These are phyloP conservation scores for Lycia hirtaria DNA, from an alignment of 2,888 invertebrate genomes.

Conservation along the genomic window DNA sequence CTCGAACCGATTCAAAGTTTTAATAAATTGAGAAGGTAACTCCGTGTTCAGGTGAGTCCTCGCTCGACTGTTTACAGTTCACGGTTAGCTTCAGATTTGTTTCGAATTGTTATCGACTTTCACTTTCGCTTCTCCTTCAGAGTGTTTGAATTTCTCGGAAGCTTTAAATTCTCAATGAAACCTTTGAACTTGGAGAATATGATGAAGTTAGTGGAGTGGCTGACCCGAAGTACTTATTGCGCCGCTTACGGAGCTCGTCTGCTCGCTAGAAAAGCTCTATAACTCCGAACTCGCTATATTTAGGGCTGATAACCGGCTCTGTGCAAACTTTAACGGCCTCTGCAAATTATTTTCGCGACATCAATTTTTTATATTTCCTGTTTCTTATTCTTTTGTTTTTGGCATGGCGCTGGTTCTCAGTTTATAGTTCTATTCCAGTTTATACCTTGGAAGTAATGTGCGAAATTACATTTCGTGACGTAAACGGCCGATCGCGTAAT, in stretches of 20 bases:
- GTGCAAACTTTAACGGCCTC: conserved; percentile 51
- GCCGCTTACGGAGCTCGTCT: conserved; percentile 47
- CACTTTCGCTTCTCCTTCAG: neutral
- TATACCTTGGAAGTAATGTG: conserved; percentile 32
- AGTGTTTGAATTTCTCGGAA: conserved; percentile 9
- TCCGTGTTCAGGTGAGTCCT: conserved; percentile 29
- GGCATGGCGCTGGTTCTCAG: conserved; percentile 35
- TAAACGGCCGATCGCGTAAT: conserved; percentile 11
- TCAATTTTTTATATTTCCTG: conserved; percentile 56
- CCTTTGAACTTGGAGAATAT: conserved; percentile 7
- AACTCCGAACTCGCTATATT: conserved; percentile 53
- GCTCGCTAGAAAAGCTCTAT: conserved; percentile 46
- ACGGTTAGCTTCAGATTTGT: conserved; percentile 37
- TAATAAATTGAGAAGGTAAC: conserved; percentile 40
- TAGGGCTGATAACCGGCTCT: conserved; percentile 15
- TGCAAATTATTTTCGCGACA: conserved; percentile 59
- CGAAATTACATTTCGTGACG: conserved; percentile 24
- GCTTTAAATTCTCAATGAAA: conserved; percentile 13
- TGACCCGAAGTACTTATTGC: conserved; percentile 25
- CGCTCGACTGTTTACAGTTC: conserved; percentile 31
- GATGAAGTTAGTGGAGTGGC: conserved; percentile 4
- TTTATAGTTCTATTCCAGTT: conserved; percentile 38
- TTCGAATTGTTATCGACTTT: conserved; percentile 31
- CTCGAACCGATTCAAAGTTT: conserved; percentile 36
- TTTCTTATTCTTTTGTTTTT: conserved; percentile 52